A percentile compares a stretch with the other conserved stretches of the same genome.
Evolutionary conservation across 2,888 invertebrate species (phyloP).

Genomic region (Oligia strigilis): DNA sequence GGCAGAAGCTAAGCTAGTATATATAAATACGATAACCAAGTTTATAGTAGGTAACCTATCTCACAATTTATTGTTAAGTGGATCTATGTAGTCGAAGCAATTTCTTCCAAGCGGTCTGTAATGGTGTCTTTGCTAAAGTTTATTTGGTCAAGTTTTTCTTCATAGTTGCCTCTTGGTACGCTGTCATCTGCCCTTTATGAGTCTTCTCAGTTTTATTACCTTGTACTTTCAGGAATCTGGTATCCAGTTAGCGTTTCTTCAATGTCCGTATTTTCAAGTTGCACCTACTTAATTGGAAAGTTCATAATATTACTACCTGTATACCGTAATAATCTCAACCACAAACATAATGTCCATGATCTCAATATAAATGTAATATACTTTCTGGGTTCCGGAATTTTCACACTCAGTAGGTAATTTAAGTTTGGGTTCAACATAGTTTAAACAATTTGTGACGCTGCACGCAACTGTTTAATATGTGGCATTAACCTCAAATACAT

Average conservation of each 20-base stretch:
- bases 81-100: slow-evolving; percentile 15
- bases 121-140: slow-evolving; percentile 4
- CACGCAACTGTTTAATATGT: slow-evolving; percentile 41
- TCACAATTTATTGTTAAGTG: slow-evolving; percentile 34
- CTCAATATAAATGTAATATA: slow-evolving; percentile 5
- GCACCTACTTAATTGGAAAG: background rate
- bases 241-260: background rate
- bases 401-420: slow-evolving; percentile 29
- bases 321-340: slow-evolving; percentile 20
- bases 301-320: background rate
- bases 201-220: slow-evolving; percentile 19
- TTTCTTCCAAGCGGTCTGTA: slow-evolving; percentile 12
- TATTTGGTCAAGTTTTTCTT: slow-evolving; percentile 29
- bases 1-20: background rate
- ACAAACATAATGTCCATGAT: slow-evolving; percentile 14
- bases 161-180: background rate
- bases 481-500: slow-evolving; percentile 44
- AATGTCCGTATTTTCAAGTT: slow-evolving; percentile 9
- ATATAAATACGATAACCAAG: slow-evolving; percentile 11
- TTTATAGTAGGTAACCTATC: slow-evolving; percentile 10
- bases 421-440: slow-evolving; percentile 39
- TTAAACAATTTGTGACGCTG: slow-evolving; percentile 38
- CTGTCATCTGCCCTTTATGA: slow-evolving; percentile 22
- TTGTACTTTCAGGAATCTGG: background rate
- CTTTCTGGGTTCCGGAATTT: slow-evolving; percentile 26